Evolutionary conservation across 2,888 invertebrate species (phyloP), one percentile per base, ranked within the genome.

Genomic region (Urechis unicinctus): DNA sequence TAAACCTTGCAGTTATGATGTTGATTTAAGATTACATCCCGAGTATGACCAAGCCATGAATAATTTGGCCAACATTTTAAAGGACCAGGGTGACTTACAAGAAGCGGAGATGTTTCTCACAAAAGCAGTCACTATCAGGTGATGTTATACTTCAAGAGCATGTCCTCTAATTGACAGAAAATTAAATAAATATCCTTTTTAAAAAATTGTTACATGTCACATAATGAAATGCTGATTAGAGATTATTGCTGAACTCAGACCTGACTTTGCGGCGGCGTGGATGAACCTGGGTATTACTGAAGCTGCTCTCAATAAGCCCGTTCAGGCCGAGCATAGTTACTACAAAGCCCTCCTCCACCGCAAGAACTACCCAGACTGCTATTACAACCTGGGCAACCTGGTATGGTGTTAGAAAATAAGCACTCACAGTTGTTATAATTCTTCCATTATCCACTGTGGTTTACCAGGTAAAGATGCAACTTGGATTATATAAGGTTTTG

Each of bases 231-330:
- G n/a, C n/a, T n/a, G n/a, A n/a, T n/a, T n/a, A n/a, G n/a, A n/a
- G n/a, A n/a, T n/a, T n/a, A n/a, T n/a, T n/a, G n/a, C n/a, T n/a
- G n/a, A 13, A 55, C 57, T 28, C 73, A 89, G 90, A 68, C 82
- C 86, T 31, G 88, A 89, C 73, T 96, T 95, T 80, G 88, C 95
- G 1, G 88, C 93, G 0, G 96, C 95, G 0, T 97, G 95, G 95
- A 96, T 96, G 95, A 97, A 97, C 80, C 82, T 96, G 52, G 96
- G 95, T 21, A 95, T 96, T 66, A 89, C 94, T 30, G 83, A 92
- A 62, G 87, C 91, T 0, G 84, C 85, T 42, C 81, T 86, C 50
- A 84, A 86, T 64, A 84, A 86, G 58, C 84, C 84, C 60, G 75
- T 82, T 1, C 86, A 88, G 69, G 88, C 95, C 0, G 84, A 89